Evolutionary conservation across 2,888 invertebrate genomes (phyloP).

Genomic region (Anorthoa munda): DNA sequence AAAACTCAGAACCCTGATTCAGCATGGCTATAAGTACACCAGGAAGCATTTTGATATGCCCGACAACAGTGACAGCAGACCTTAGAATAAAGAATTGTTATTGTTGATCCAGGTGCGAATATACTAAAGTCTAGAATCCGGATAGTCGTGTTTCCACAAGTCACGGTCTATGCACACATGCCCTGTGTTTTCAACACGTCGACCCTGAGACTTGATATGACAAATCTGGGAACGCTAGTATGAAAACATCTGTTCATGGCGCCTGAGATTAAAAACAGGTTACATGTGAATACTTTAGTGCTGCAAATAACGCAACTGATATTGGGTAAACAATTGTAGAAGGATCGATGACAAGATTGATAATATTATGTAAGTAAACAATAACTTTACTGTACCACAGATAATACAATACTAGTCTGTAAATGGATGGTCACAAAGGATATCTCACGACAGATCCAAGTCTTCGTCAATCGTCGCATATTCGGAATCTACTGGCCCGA

Average conservation of each 20-base stretch:
- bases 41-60: neutral
- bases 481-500: too few species aligned
- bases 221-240: slow-evolving; percentile 39
- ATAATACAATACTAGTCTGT: too few species aligned
- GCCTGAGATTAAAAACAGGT: slow-evolving; percentile 8
- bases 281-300: neutral
- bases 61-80: neutral
- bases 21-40: neutral
- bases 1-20: neutral
- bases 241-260: slow-evolving; percentile 39
- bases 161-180: slow-evolving; percentile 47
- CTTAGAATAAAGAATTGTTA: neutral
- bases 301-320: slow-evolving; percentile 6
- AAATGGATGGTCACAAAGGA: too few species aligned
- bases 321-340: neutral
- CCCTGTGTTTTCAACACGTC: slow-evolving; percentile 21
- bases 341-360: slow-evolving; percentile 1
- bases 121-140: slow-evolving; percentile 4
- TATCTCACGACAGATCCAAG: too few species aligned
- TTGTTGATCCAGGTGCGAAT: neutral
- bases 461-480: too few species aligned
- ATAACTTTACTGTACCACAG: too few species aligned
- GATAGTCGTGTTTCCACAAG: slow-evolving; percentile 27
- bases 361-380: neutral
- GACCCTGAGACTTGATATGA: slow-evolving; percentile 32